Conservation (phyloP, 2,888 invertebrate genomes). For the Ctena decussata region DNA sequence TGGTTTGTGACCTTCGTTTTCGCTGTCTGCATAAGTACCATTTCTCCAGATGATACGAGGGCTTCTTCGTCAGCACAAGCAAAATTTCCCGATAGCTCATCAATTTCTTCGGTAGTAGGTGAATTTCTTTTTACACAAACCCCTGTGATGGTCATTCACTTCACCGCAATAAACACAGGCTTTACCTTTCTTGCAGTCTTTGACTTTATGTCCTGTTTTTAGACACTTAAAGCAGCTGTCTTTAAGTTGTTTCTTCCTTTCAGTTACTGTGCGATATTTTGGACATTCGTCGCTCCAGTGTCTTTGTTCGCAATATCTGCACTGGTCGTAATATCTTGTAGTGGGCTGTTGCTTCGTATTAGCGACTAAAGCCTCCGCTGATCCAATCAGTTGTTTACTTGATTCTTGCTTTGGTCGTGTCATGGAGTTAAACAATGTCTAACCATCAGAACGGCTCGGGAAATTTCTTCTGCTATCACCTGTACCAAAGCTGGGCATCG, state of each 20-base stretch:
- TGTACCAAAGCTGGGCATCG: neutral
- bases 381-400: neutral
- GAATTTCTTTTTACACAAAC: too few species aligned
- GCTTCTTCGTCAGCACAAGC: too few species aligned
- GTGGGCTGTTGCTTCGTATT: neutral
- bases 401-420: neutral
- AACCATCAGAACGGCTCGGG: neutral
- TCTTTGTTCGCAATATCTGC: neutral
- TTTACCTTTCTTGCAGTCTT: neutral
- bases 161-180: too few species aligned
- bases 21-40: constrained; percentile 5
- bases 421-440: neutral
- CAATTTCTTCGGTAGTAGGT: too few species aligned
- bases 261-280: neutral
- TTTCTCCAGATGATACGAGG: too few species aligned
- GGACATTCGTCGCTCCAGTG: constrained; percentile 22
- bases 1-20: neutral
- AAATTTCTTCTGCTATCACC: neutral
- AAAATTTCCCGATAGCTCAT: too few species aligned
- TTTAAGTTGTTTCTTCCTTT: constrained; percentile 2
- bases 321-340: constrained; percentile 3
- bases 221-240: constrained; percentile 16
- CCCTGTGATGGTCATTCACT: too few species aligned
- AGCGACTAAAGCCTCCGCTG: neutral
- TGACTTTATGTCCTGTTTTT: neutral